phyloP scores from a whole-genome alignment of 2,888 invertebrate genomes.

The Yponomeuta evonymella region DNA sequence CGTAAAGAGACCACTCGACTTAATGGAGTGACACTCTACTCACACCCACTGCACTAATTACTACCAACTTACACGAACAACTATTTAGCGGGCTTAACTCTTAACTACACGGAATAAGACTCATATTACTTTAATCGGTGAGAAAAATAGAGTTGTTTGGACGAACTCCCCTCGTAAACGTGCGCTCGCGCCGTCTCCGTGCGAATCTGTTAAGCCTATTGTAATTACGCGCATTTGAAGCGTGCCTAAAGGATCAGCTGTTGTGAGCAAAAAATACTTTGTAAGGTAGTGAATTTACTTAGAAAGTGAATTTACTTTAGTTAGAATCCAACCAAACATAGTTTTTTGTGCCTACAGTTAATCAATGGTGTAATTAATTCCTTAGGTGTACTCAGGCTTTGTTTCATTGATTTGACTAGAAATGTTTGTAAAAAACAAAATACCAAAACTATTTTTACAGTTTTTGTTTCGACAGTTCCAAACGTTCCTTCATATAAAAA shows the following conservation, averaged over 20 bases:
- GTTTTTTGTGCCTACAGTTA: too few relatives aligned
- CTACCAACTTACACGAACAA: background rate
- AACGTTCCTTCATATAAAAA: too few relatives aligned
- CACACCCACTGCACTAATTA: constrained; percentile 34
- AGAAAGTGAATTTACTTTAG: background rate
- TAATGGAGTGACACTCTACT: constrained; percentile 56
- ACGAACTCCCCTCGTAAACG: background rate
- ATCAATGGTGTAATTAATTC: too few relatives aligned
- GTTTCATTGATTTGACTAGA: too few relatives aligned
- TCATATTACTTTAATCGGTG: background rate
- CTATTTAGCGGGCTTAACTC: background rate
- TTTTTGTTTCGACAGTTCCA: too few relatives aligned
- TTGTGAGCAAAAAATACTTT: constrained; percentile 25
- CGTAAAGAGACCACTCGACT: constrained; percentile 56
- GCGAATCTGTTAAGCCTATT: constrained; percentile 57
- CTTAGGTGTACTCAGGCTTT: too few relatives aligned
- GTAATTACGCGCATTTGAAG: constrained; percentile 39
- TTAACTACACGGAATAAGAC: background rate
- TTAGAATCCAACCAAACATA: too few relatives aligned
- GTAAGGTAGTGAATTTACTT: background rate
- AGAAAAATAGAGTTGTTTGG: constrained; percentile 11
- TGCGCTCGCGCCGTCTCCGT: constrained; percentile 11
- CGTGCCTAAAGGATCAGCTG: constrained; percentile 47
- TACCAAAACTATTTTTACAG: too few relatives aligned
- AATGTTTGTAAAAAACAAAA: too few relatives aligned